Conservation (phyloP, 2,113 vertebrate species). For the Calypte anna region DNA sequence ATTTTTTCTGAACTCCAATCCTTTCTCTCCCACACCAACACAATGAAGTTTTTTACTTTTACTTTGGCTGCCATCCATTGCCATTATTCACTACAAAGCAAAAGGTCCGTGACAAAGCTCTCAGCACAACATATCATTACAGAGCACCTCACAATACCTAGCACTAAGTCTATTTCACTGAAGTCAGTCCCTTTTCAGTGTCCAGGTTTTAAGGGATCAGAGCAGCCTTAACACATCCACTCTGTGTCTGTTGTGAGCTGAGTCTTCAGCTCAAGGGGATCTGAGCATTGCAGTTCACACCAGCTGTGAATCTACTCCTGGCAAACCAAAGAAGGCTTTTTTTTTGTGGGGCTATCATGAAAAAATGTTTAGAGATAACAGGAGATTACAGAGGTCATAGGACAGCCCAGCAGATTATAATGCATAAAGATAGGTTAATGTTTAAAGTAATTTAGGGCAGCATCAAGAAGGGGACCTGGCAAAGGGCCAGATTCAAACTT, state of each 20-base stretch:
- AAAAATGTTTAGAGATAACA: background rate
- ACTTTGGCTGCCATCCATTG: constrained; percentile 35
- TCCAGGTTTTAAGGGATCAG: constrained; percentile 17
- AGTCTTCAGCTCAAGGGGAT: background rate
- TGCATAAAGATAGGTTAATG: background rate
- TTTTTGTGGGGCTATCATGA: background rate
- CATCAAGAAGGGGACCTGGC: background rate
- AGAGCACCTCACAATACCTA: constrained; percentile 53
- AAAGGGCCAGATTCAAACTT: background rate
- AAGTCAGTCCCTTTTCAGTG: constrained; percentile 25
- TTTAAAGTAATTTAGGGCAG: background rate
- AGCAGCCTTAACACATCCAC: constrained; percentile 31
- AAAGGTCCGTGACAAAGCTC: constrained; percentile 21
- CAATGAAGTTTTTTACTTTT: constrained; percentile 48
- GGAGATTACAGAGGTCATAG: background rate
- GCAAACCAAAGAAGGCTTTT: background rate
- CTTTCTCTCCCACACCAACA: background rate
- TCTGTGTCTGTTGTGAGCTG: background rate
- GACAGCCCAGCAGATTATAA: background rate
- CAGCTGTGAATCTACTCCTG: background rate
- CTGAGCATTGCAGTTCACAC: background rate
- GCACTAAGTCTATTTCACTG: constrained; percentile 34
- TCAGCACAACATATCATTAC: constrained; percentile 59
- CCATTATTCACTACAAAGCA: constrained; percentile 30
- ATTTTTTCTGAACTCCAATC: background rate